Evolutionary conservation across 2,797 vertebrate genomes (phyloP).

Genomic region (Enteromius mattozi): DNA sequence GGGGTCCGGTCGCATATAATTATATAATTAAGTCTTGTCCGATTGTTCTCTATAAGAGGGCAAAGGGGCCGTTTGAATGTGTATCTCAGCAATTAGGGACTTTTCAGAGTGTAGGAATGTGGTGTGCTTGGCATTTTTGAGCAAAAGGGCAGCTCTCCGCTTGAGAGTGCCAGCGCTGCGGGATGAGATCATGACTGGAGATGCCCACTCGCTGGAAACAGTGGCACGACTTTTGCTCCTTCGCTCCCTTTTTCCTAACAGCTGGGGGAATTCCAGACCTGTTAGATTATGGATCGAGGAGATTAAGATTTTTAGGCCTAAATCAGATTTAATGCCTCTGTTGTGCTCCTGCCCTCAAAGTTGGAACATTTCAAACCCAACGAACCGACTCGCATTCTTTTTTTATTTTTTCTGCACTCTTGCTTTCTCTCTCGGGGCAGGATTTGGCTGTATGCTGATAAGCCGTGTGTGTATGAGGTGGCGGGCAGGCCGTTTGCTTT

Average conservation of each 20-base stretch:
- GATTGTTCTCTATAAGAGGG: constrained; percentile 68
- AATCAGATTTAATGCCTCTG: constrained; percentile 31
- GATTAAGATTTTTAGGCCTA: constrained; percentile 22
- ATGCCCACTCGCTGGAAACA: constrained; percentile 73
- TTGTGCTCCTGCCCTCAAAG: not conserved
- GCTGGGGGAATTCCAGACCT: constrained; percentile 49
- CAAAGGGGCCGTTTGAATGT: constrained; percentile 33
- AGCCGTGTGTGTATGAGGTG: constrained; percentile 17
- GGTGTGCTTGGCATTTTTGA: constrained; percentile 80
- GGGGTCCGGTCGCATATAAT: constrained; percentile 72
- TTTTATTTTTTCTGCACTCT: not conserved
- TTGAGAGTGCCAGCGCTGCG: constrained; percentile 69
- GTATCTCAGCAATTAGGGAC: constrained; percentile 42
- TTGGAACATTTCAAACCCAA: constrained; percentile 23
- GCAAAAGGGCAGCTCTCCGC: constrained; percentile 82
- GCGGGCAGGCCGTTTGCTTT: constrained; percentile 49
- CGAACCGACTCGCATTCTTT: constrained; percentile 14
- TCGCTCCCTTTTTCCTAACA: constrained; percentile 40
- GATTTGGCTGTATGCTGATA: constrained; percentile 56
- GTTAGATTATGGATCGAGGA: constrained; percentile 36
- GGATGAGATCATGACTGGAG: constrained; percentile 78
- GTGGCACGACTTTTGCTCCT: constrained; percentile 39
- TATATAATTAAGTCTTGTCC: constrained; percentile 79
- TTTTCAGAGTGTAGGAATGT: constrained; percentile 74
- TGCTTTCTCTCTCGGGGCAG: constrained; percentile 18